Percentiles rank a stretch among this genome's conserved stretches.
Conservation (phyloP, 2,113 vertebrate species). For the Bombycilla garrulus region DNA sequence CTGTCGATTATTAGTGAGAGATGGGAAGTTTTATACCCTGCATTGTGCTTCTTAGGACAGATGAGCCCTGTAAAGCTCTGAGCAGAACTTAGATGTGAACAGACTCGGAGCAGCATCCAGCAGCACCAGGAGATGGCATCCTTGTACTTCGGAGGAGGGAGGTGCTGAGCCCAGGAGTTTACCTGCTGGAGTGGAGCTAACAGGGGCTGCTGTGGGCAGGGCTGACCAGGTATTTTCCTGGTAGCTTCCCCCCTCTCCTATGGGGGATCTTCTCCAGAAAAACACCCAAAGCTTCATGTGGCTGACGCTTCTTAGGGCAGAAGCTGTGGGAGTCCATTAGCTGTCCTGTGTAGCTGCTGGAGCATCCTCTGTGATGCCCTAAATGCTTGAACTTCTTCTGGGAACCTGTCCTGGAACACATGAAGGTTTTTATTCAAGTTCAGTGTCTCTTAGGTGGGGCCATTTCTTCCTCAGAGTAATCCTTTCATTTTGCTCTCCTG, state of each 20-base stretch:
- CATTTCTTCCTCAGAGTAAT: background rate
- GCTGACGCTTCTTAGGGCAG: background rate
- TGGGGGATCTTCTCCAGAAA: background rate
- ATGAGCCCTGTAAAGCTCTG: background rate
- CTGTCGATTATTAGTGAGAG: background rate
- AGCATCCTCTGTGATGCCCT: background rate
- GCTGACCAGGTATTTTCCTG: background rate
- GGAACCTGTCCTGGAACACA: background rate
- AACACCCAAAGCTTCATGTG: background rate
- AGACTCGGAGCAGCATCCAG: background rate
- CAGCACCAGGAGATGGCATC: slow-evolving; percentile 30
- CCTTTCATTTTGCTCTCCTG: background rate
- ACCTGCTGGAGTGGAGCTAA: rapidly evolving
- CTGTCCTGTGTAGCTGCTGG: background rate
- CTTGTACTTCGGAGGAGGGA: background rate
- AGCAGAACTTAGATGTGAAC: background rate
- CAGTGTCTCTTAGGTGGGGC: background rate
- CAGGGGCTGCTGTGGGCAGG: background rate
- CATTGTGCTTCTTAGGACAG: background rate
- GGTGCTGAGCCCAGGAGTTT: rapidly evolving
- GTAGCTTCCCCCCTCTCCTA: rapidly evolving
- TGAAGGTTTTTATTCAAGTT: background rate
- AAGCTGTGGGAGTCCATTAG: background rate
- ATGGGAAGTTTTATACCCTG: background rate
- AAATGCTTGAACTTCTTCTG: background rate